These are phyloP conservation scores for Diplodus sargus DNA, from an alignment of 2,797 vertebrate species.

Conservation along the genomic window DNA sequence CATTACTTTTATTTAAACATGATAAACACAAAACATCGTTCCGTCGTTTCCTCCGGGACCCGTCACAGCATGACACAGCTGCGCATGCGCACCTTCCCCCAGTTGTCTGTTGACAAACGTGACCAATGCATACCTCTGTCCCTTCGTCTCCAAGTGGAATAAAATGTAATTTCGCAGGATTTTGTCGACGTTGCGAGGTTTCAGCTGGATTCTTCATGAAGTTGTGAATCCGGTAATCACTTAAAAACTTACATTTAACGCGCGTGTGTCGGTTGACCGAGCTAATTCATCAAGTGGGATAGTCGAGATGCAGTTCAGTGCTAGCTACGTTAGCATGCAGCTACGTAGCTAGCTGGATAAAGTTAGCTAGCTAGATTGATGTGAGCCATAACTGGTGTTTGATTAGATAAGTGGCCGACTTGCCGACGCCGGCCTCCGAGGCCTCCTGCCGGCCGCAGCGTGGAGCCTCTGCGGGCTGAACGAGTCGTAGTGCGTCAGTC, in stretches of 20 bases:
- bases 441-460: not conserved
- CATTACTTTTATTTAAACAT: no score
- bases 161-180: conserved; percentile 54
- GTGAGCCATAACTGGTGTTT: not conserved
- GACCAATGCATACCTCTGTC: conserved; percentile 32
- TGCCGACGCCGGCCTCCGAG: rapidly evolving
- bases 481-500: not conserved
- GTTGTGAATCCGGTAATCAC: conserved; percentile 50
- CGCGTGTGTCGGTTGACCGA: not conserved
- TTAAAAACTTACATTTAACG: not conserved
- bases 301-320: conserved; percentile 1
- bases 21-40: no score
- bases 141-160: conserved; percentile 22
- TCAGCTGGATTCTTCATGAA: conserved; percentile 38
- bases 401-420: not conserved
- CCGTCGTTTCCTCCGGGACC: not conserved
- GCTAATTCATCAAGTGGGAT: conserved; percentile 3
- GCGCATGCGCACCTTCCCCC: conserved; percentile 60
- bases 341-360: conserved; percentile 14
- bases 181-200: not conserved
- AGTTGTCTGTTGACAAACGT: conserved; percentile 78
- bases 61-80: not conserved
- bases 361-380: conserved; percentile 45
- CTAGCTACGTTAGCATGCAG: conserved; percentile 68
- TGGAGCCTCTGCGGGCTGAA: not conserved